These are phyloP conservation scores for Exaiptasia diaphana DNA, from an alignment of 64 coral and sea anemone genomes.

Conservation along the genomic window DNA sequence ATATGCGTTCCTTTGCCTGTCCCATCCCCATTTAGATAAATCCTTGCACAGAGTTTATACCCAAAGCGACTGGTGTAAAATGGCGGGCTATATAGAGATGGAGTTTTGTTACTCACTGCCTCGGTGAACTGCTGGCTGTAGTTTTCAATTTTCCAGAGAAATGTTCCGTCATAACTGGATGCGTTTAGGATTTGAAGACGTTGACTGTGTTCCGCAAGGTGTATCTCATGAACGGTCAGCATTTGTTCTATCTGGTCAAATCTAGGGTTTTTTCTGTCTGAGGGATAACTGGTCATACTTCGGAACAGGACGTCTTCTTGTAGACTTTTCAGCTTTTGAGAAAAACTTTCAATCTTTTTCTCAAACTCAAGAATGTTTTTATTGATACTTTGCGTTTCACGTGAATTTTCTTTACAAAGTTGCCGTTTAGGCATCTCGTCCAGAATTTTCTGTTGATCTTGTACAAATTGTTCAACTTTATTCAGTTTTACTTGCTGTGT, in stretches of 20 bases:
- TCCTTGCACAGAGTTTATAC: constrained; percentile 74
- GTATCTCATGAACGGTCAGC: constrained; percentile 56
- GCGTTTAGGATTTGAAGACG: constrained; percentile 63
- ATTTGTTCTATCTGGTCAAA: constrained; percentile 43
- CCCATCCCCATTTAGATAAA: constrained; percentile 76
- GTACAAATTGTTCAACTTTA: constrained; percentile 54
- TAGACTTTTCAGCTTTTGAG: neutral
- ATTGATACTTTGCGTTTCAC: neutral
- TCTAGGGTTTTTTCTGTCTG: neutral
- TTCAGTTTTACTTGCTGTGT: constrained; percentile 63
- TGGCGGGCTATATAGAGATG: constrained; percentile 81
- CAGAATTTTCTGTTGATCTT: constrained; percentile 15
- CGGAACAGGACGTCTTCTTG: neutral
- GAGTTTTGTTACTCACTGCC: constrained; percentile 28
- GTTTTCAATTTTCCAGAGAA: constrained; percentile 84
- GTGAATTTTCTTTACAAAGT: neutral
- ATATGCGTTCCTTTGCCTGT: constrained; percentile 62
- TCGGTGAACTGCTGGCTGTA: constrained; percentile 64
- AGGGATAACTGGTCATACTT: neutral
- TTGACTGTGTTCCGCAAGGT: constrained; percentile 67
- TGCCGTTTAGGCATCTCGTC: constrained; percentile 23
- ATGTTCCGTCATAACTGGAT: constrained; percentile 57
- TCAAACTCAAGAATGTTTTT: neutral
- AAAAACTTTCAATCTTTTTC: constrained; percentile 9
- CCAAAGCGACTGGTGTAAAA: constrained; percentile 81